Evolutionary conservation across 2,113 vertebrate genomes (phyloP).

Genomic region (Lagopus muta): DNA sequence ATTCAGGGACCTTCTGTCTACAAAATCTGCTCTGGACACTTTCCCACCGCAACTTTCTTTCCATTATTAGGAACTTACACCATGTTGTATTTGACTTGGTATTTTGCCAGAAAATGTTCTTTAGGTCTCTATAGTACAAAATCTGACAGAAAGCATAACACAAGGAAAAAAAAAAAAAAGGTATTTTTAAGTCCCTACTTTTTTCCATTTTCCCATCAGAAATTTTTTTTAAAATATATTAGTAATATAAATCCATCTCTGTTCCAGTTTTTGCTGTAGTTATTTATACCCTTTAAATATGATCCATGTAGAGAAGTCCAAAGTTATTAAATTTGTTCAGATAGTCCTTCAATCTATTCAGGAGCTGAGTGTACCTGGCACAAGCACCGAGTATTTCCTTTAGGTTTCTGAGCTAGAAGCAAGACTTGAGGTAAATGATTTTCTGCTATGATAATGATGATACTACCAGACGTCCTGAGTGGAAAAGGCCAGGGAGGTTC

Average conservation of each 20-base stretch:
- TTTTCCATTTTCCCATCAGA: constrained; percentile 73
- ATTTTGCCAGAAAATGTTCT: constrained; percentile 66
- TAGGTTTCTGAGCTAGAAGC: constrained; percentile 43
- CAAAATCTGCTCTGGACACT: constrained; percentile 66
- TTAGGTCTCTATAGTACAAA: constrained; percentile 69
- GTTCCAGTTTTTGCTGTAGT: constrained; percentile 56
- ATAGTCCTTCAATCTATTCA: constrained; percentile 55
- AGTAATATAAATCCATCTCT: constrained; percentile 41
- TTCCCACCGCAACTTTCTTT: constrained; percentile 77
- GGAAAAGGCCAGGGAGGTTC: constrained; percentile 52
- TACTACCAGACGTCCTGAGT: constrained; percentile 52
- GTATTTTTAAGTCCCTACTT: constrained; percentile 68
- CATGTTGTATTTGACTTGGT: constrained; percentile 73
- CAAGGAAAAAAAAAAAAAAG: constrained; percentile 21
- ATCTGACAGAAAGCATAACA: constrained; percentile 76
- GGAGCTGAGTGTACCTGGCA: constrained; percentile 64
- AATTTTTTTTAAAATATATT: constrained; percentile 3
- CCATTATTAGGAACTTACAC: constrained; percentile 75
- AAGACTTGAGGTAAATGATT: constrained; percentile 40
- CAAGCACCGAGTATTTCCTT: constrained; percentile 34
- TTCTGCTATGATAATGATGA: constrained; percentile 65
- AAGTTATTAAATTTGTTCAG: constrained; percentile 54
- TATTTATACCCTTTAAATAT: constrained; percentile 71
- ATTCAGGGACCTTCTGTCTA: constrained; percentile 64
- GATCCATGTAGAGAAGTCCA: constrained; percentile 52